Evolutionary conservation across 2,888 invertebrate genomes (phyloP).

Genomic region (Phortica okadai): DNA sequence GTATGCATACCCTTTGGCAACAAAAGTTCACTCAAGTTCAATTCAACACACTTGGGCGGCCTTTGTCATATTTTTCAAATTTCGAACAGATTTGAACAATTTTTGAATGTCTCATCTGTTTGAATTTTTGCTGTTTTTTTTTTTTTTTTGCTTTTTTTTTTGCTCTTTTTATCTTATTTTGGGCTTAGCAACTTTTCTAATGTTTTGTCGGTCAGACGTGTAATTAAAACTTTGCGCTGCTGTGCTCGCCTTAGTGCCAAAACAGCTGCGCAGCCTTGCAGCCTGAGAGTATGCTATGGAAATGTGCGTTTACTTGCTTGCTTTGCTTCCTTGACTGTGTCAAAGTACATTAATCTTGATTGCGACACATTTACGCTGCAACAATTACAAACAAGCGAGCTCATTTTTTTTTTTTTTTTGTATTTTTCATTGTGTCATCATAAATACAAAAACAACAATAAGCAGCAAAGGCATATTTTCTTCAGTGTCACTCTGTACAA

Average conservation of each 20-base stretch:
- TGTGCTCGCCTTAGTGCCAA: background rate
- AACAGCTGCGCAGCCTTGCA: background rate
- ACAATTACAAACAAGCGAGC: slow-evolving; percentile 55
- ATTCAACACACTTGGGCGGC: background rate
- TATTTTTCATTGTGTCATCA: background rate
- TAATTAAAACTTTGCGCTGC: background rate
- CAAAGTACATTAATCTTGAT: slow-evolving; percentile 58
- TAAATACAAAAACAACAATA: background rate
- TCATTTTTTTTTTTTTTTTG: slow-evolving; percentile 1
- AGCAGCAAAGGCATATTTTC: background rate
- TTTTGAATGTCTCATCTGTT: no score
- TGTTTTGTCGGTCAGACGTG: background rate
- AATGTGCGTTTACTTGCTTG: background rate
- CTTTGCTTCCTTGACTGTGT: slow-evolving; percentile 39
- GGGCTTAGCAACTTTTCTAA: slow-evolving; percentile 15
- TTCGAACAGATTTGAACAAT: no score
- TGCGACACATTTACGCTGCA: slow-evolving; percentile 8
- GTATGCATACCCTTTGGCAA: no score
- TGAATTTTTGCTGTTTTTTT: no score
- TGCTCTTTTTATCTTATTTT: background rate
- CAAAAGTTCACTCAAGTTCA: no score
- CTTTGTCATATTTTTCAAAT: background rate
- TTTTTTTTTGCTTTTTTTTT: background rate
- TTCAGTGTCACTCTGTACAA: slow-evolving; percentile 1
- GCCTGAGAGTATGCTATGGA: background rate